Evolutionary conservation across 2,888 invertebrate species (phyloP).

Genomic region (Scaptomyza parva): DNA sequence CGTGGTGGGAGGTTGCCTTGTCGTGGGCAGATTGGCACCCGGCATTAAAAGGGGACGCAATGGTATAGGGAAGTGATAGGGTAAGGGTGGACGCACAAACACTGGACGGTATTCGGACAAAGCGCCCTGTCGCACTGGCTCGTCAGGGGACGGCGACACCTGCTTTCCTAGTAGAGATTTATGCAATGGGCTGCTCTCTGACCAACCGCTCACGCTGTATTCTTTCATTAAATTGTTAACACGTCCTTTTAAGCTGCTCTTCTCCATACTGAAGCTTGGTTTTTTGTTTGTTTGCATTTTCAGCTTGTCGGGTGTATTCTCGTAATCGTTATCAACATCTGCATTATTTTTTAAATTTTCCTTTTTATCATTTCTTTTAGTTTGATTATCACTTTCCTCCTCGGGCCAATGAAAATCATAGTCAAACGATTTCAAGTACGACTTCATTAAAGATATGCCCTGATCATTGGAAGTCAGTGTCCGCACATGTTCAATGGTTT

Average conservation of each 20-base stretch:
- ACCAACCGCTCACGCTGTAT: slow-evolving; percentile 60
- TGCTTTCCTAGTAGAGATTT: slow-evolving; percentile 32
- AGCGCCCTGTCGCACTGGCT: not conserved
- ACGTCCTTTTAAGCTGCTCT: slow-evolving; percentile 59
- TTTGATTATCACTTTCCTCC: slow-evolving; percentile 12
- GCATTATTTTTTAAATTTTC: slow-evolving; percentile 42
- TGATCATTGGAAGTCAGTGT: slow-evolving; percentile 71
- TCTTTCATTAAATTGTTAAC: slow-evolving; percentile 67
- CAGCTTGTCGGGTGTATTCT: slow-evolving; percentile 12
- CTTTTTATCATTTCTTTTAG: slow-evolving; percentile 17
- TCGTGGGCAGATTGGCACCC: not conserved
- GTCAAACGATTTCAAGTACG: slow-evolving; percentile 75
- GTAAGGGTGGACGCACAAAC: slow-evolving; percentile 63
- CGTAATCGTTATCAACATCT: slow-evolving; percentile 40
- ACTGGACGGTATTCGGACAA: slow-evolving; percentile 33
- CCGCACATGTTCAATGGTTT: slow-evolving; percentile 79
- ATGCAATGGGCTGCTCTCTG: slow-evolving; percentile 25
- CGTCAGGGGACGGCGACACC: slow-evolving; percentile 35
- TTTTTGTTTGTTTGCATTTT: slow-evolving; percentile 17
- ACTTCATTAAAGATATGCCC: slow-evolving; percentile 77
- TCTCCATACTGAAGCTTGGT: not conserved
- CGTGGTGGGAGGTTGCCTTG: slow-evolving; percentile 3
- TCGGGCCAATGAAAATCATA: slow-evolving; percentile 51
- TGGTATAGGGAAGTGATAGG: slow-evolving; percentile 79
- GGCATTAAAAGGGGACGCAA: slow-evolving; percentile 46